phyloP scores from a whole-genome alignment of 2,113 vertebrate genomes.

The Cichladusa arquata region DNA sequence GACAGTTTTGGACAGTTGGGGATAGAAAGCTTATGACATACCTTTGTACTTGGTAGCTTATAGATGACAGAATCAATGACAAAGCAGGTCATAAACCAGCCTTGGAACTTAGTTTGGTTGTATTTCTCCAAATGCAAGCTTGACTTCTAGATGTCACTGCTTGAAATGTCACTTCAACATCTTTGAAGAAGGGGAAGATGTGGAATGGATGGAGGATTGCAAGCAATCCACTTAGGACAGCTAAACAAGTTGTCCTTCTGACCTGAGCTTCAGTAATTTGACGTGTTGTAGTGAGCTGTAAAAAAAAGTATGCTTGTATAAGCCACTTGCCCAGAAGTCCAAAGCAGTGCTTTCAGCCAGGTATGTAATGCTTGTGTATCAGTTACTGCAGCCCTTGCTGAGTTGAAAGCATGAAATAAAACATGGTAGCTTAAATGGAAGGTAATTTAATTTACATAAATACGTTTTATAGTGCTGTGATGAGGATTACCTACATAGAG shows the following conservation, averaged over 20 bases:
- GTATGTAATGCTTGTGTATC: background rate
- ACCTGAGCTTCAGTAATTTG: background rate
- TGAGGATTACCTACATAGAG: background rate
- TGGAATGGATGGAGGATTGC: background rate
- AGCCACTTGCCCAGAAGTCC: background rate
- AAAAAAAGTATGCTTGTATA: background rate
- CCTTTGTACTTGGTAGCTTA: background rate
- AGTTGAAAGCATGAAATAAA: background rate
- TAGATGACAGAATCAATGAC: background rate
- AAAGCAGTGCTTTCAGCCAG: background rate
- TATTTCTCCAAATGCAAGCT: background rate
- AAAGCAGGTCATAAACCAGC: background rate
- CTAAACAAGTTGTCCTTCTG: background rate
- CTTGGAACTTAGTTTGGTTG: background rate
- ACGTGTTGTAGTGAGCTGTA: background rate
- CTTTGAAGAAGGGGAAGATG: background rate
- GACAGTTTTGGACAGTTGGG: background rate
- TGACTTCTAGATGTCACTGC: background rate
- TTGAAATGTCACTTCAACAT: background rate
- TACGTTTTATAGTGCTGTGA: background rate
- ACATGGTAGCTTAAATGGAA: background rate
- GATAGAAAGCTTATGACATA: background rate
- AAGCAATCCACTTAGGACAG: background rate
- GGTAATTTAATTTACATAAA: background rate
- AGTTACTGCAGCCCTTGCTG: background rate